Base-by-base conservation (phyloP, 2,797 vertebrate species). In the Menidia menidia region DNA sequence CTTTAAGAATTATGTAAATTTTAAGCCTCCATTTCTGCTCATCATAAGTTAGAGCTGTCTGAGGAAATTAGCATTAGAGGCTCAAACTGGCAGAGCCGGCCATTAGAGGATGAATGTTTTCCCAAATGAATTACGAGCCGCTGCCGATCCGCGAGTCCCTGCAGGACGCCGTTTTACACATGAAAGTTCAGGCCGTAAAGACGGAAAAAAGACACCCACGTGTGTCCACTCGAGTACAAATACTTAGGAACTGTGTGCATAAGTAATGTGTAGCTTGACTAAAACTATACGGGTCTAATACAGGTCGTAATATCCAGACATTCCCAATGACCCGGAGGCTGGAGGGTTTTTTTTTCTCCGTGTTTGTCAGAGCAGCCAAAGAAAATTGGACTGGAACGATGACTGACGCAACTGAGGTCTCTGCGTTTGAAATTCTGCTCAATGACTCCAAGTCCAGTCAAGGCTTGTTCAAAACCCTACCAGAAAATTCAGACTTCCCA, bases 371-470 rank as follows among this genome's bases (percentile, higher is more conserved):
- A 47, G 0, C 54, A 18, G 50, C 64, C 18, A 1, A 0, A 41
- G 66, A 41, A 30, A 66, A 56, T 44, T 14, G 13, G 48, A 43
- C 58, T 0, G 45, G 48, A 64, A 45, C 57, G 35, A 68, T 19
- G 39, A 63, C 35, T 87, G 85, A 85, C 76, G 85, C 47, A 87
- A 87, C 60, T 0, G 16, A 44, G 39, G 62, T 47, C 35, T 63
- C 35, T 42, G 64, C 19, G 44, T 45, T 71, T 52, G 80, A 81
- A 83, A 77, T 66, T 68, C 0, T 10, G 25, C 51, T 42, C 42
- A 60, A 64, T 47, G 67, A 59, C 53, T 64, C n/a, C 6, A 32
- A 64, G 50, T 2, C 42, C 39, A 53, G 63, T 68, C 63, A 44
- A 33, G 44, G 56, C 56, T 51, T 18, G 51, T 71, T 73, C 35